Conservation (phyloP, 2,888 invertebrate genomes). For the Monoplex corrugatus region DNA sequence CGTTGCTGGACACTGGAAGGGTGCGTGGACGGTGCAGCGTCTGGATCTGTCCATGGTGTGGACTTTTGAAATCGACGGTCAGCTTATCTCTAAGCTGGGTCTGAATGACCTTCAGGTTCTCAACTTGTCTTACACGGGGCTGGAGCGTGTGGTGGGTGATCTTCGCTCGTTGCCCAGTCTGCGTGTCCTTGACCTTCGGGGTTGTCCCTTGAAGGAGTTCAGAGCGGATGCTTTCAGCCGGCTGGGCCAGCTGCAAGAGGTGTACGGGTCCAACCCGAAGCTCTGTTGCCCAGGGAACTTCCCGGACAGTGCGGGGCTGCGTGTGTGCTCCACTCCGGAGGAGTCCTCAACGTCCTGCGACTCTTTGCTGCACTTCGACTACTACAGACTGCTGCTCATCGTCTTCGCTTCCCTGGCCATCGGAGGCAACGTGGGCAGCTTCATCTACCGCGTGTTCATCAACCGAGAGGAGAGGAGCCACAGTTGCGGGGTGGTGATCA, state of each 20-base stretch:
- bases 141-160: not conserved
- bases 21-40: not conserved
- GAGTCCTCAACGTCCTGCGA: slow-evolving; percentile 43
- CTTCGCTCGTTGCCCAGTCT: not conserved
- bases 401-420: slow-evolving; percentile 39
- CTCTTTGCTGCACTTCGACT: slow-evolving; percentile 31
- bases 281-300: slow-evolving; percentile 34
- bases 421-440: slow-evolving; percentile 34
- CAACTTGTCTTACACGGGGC: not conserved
- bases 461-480: not conserved
- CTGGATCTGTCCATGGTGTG: slow-evolving; percentile 15
- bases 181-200: slow-evolving; percentile 6
- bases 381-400: slow-evolving; percentile 24
- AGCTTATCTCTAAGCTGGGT: not conserved
- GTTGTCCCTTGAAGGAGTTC: slow-evolving; percentile 11
- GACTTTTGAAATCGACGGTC: not conserved
- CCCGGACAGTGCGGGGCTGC: not conserved
- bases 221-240: not conserved
- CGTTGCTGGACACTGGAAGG: not conserved
- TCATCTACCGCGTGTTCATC: slow-evolving; percentile 40
- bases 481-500: slow-evolving; percentile 50
- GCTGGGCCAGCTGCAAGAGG: not conserved
- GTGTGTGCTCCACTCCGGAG: slow-evolving; percentile 4
- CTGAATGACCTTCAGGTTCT: not conserved
- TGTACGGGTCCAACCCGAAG: slow-evolving; percentile 37